Percentiles rank a stretch among this genome's conserved stretches.
phyloP scores from a whole-genome alignment of 2,797 vertebrate genomes.

The Hipposideros larvatus region DNA sequence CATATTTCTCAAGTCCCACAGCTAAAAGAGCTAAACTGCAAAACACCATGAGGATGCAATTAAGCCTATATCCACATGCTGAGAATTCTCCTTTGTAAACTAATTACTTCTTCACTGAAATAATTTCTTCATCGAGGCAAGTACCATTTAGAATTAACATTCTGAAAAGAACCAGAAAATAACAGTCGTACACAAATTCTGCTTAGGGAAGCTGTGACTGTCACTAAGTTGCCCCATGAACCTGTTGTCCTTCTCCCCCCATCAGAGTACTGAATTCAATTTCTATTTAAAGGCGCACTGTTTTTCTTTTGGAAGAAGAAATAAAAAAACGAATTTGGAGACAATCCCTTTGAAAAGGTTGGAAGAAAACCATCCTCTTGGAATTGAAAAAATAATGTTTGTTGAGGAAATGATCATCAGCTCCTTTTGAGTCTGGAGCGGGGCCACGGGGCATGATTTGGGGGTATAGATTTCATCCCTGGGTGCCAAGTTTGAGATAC shows the following conservation, averaged over 20 bases:
- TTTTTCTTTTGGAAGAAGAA: neutral
- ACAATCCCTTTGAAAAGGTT: conserved; percentile 35
- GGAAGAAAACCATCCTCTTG: conserved; percentile 26
- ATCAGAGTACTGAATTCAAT: conserved; percentile 18
- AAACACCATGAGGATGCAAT: neutral
- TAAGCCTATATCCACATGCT: conserved; percentile 16
- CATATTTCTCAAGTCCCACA: conserved; percentile 16
- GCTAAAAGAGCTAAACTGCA: neutral
- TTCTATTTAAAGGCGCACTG: conserved; percentile 66
- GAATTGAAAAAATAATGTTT: conserved; percentile 55
- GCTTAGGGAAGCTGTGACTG: conserved; percentile 51
- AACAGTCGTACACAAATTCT: neutral
- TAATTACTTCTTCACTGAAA: conserved; percentile 47
- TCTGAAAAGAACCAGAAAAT: conserved; percentile 60
- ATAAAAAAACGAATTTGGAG: neutral
- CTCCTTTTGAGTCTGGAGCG: neutral
- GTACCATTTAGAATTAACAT: conserved; percentile 22
- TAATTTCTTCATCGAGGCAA: conserved; percentile 32
- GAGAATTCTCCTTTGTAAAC: conserved; percentile 57
- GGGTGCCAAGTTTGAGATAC: conserved; percentile 38
- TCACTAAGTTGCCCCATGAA: conserved; percentile 59
- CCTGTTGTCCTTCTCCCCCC: conserved; percentile 57
- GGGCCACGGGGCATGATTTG: conserved; percentile 45
- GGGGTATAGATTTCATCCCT: conserved; percentile 19
- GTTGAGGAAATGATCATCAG: neutral